Conservation (phyloP, 1,140 invertebrate species). For the Periplaneta americana region DNA sequence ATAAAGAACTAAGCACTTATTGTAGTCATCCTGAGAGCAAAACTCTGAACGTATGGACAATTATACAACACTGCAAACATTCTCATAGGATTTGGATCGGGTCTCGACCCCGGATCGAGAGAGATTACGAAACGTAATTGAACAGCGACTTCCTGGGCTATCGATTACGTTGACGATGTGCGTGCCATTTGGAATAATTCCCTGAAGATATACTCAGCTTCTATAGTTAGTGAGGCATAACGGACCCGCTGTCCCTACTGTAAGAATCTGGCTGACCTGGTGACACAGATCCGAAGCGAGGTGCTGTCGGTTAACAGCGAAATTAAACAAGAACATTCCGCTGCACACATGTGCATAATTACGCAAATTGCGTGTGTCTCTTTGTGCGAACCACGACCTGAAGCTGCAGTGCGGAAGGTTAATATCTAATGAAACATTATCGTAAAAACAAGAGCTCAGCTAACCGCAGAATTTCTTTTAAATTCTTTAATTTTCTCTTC, state of each 20-base stretch:
- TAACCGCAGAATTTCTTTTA: too few species aligned
- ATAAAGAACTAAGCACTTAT: too few species aligned
- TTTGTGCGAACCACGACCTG: background rate
- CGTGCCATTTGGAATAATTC: background rate
- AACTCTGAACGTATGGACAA: too few species aligned
- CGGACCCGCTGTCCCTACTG: conserved; percentile 13
- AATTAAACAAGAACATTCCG: background rate
- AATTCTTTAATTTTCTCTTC: too few species aligned
- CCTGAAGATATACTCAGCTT: background rate
- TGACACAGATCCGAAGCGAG: conserved; percentile 12
- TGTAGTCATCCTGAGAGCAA: too few species aligned
- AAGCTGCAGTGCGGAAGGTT: too few species aligned
- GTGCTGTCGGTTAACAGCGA: background rate
- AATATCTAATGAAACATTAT: too few species aligned
- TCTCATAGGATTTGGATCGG: too few species aligned
- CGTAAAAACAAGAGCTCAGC: too few species aligned
- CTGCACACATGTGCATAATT: background rate
- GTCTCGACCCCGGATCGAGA: background rate
- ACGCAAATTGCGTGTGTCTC: background rate
- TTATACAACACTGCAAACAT: too few species aligned
- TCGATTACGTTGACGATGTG: background rate
- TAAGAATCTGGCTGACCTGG: conserved; percentile 7
- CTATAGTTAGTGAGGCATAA: too few species aligned
- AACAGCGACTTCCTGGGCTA: background rate
- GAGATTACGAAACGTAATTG: background rate